Evolutionary conservation across 2,888 invertebrate species (phyloP), one percentile per base, ranked within the genome.

Genomic region (Ichneumoninae sp.): DNA sequence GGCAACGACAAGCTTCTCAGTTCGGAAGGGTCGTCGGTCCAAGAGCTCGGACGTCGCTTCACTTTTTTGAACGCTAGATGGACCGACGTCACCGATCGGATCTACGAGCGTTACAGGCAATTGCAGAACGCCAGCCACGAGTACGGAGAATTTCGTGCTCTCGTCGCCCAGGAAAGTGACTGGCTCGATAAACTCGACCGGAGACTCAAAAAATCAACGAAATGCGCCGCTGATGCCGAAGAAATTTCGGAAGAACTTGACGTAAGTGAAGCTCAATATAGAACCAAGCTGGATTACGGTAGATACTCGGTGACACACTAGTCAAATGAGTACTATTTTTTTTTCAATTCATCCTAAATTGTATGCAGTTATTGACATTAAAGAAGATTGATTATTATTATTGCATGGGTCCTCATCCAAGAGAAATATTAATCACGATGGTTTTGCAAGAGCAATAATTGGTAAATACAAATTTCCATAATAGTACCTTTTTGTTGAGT

Each of bases 191-290:
- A 96, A 86, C 94, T 98, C 89, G 96, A 97, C 92, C 96, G 97
- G 80, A 96, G 97, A 86, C 95, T 98, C 88, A 95, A 95, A 83
- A 95, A 96, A 88, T 96, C 96, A 60, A 96, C 96, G 1, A 95
- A 96, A 89, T 95, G 94, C 91, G 96, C 96, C 83, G 97, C 96
- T 47, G 98, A 98, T 94, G 98, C 98, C 1, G 98, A 98, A 94
- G 98, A 98, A 94, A 96, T 98, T 87, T 97, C 97, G 50, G 98
- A 98, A 92, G 97, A 98, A 92, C 95, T 98, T 60, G 98, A 98
- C 94, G 97, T 97, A 93, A 95, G 95, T 95, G 65, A 62, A 30
- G 4, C 13, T 47, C 65, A 22, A 33, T 66, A 65, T 65, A 16
- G 71, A 68, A 30, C 80, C 62, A 70, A 72, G 44, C 65, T 47